Percentiles rank a stretch among this genome's conserved stretches.
Conservation (phyloP, 2,888 invertebrate genomes). For the Iphiclides podalirius region DNA sequence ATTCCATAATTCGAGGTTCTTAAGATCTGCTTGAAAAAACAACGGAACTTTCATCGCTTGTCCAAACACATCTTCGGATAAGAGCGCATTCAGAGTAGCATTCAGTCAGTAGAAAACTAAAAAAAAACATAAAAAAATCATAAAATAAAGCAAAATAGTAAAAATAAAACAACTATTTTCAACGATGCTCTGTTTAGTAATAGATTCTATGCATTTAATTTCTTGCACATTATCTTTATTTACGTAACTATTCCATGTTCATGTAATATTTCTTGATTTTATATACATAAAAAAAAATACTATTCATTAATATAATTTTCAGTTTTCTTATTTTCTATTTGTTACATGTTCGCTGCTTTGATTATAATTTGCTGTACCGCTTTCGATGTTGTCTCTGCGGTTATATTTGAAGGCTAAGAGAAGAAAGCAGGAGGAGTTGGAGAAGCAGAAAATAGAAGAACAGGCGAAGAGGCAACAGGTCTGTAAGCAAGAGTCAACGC, state of each 20-base stretch:
- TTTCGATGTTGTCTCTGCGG: constrained; percentile 76
- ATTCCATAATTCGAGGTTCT: too few relatives aligned
- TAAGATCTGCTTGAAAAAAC: too few relatives aligned
- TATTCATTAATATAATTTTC: constrained; percentile 19
- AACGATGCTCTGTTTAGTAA: too few relatives aligned
- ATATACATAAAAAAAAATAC: too few relatives aligned
- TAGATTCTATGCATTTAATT: not conserved
- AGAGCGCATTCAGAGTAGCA: too few relatives aligned
- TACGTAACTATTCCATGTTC: constrained; percentile 7
- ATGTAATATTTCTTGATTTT: too few relatives aligned
- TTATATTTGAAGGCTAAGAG: constrained; percentile 85
- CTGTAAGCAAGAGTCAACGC: constrained; percentile 34
- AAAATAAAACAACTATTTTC: too few relatives aligned
- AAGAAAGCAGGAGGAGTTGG: constrained; percentile 91
- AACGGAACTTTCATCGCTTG: too few relatives aligned
- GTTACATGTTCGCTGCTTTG: constrained; percentile 70
- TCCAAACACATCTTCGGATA: too few relatives aligned
- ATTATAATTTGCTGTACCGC: constrained; percentile 75
- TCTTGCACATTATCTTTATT: constrained; percentile 15
- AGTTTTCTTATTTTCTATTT: constrained; percentile 50
- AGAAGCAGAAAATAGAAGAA: constrained; percentile 91
- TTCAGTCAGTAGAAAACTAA: too few relatives aligned
- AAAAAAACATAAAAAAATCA: too few relatives aligned
- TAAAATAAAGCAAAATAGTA: too few relatives aligned
- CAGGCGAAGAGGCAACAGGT: constrained; percentile 93